Evolutionary conservation across 92 coral and sea anemone genomes (phyloP), one percentile per base, ranked within the genome.

Genomic region (Parazoanthus darwini): DNA sequence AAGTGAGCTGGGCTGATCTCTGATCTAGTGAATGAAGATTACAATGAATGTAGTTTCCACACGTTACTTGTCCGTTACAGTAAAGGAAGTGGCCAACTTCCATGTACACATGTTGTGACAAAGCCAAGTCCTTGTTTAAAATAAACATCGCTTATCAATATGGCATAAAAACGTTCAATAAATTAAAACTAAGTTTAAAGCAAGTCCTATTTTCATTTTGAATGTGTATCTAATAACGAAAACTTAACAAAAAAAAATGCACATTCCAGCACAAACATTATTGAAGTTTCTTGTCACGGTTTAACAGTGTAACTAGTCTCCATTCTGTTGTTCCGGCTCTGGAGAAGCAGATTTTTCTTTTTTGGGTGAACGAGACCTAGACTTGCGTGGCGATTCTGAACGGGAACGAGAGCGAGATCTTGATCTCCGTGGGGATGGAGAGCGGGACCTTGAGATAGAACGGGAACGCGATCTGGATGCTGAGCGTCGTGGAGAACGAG

Each of bases 361-460:
- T 56, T 77, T 85, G 5, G 93, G 93, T 14, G 93, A 85, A 20
- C 63, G 86, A 10, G 94, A 92, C 77, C 79, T 63, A 15, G 96
- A 92, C 48, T 80, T 88, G 44, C 77, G 91, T 6, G 94, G 96
- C 18, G 96, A 92, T 74, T 79, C 86, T 1, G 95, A 91, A 35
- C 90, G 91, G 72, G 94, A 89, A 58, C 77, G 89, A 8, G 94
- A 93, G 50, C 93, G 88, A 6, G 92, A 92, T 74, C 90, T 92
- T 22, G 93, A 86, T 16, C 79, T 90, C 18, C 89, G 87, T 56
- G 81, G 91, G 7, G 94, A 90, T 10, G 80, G 82, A 18, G 96
- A 94, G 4, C 93, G 93, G 29, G 96, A 94, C 39, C 93, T 83
- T 10, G 97, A 94, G 7, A 91, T 91, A 26, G 96, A 94, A 25